Percentiles rank a stretch among this genome's conserved stretches.
phyloP scores from a whole-genome alignment of 2,888 invertebrate species.

The Leptinotarsa peninsularis region DNA sequence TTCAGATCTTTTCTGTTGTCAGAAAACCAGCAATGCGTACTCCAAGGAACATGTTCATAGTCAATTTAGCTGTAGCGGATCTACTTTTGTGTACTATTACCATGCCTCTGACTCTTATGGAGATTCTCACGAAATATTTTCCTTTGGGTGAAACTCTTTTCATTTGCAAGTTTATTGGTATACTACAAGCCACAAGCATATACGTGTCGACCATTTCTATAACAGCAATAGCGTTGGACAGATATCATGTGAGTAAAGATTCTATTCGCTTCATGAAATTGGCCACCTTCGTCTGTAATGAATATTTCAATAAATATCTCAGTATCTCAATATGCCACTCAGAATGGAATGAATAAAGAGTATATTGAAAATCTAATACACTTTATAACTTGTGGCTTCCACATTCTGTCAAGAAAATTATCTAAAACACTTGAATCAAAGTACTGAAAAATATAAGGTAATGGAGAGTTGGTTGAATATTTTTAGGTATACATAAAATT shows the following conservation, averaged over 20 bases:
- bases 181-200: constrained; percentile 89
- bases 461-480: too few species aligned
- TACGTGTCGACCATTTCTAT: constrained; percentile 95
- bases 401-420: too few species aligned
- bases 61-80: constrained; percentile 89
- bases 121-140: constrained; percentile 88
- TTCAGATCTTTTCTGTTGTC: constrained; percentile 73
- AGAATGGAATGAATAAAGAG: too few species aligned
- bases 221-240: constrained; percentile 88
- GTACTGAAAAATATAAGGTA: too few species aligned
- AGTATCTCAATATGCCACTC: neutral
- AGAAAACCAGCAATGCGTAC: constrained; percentile 91
- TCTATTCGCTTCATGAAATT: neutral
- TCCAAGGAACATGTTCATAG: constrained; percentile 92
- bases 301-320: neutral
- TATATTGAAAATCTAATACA: too few species aligned
- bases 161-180: constrained; percentile 87
- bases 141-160: constrained; percentile 83
- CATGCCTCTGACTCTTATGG: constrained; percentile 90
- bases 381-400: too few species aligned
- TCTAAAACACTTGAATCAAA: too few species aligned
- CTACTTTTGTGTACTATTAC: constrained; percentile 88
- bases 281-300: neutral
- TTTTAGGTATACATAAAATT: too few species aligned
- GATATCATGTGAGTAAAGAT: constrained; percentile 76